Base-by-base conservation (phyloP, 1,140 invertebrate genomes). In the Zaprionus africanus region DNA sequence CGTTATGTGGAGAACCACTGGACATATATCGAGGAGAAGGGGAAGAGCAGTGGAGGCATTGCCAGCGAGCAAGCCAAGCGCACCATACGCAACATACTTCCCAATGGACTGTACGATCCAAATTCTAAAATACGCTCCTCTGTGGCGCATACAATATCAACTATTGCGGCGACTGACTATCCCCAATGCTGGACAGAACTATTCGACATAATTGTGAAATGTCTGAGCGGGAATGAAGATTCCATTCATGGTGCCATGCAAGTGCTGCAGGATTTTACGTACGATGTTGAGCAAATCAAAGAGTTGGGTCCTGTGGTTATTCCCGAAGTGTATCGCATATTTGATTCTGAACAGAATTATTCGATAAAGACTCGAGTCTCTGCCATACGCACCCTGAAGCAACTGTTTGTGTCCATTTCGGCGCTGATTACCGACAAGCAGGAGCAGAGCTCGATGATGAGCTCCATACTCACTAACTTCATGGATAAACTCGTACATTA, bases 141-240 rank as follows among this genome's bases (percentile, higher is more conserved):
- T 36, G 95, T 97, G 13, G 96, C 96, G 0, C 96, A 96, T 93
- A 95, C 95, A 4, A 95, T 97, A 62, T 96, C 96, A 4, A 95
- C 95, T 5, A 96, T 97, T 73, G 96, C 96, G 0, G 94, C 95
- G 73, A 96, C 95, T 93, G 96, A 97, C 92, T 97, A 96, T 95
- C 96, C 96, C 0, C 96, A 96, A 75, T 93, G 95, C 63, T 97
- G 96, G 96, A 95, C 96, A 7, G 94, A 96, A 41, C 91, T 97
- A 4, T 97, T 97, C 80, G 94, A 96, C 68, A 94, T 96, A 57
- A 93, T 97, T 36, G 95, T 97, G 61, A 94, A 94, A 61, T 96
- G 94, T 81, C 91, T 95, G 34, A 94, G 93, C 7, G 93, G 93
- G 3, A 94, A 93, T 71, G 93, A 94, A 70, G 93, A 93, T 92